phyloP scores from a whole-genome alignment of 2,113 vertebrate genomes.

The Semicossyphus pulcher region DNA sequence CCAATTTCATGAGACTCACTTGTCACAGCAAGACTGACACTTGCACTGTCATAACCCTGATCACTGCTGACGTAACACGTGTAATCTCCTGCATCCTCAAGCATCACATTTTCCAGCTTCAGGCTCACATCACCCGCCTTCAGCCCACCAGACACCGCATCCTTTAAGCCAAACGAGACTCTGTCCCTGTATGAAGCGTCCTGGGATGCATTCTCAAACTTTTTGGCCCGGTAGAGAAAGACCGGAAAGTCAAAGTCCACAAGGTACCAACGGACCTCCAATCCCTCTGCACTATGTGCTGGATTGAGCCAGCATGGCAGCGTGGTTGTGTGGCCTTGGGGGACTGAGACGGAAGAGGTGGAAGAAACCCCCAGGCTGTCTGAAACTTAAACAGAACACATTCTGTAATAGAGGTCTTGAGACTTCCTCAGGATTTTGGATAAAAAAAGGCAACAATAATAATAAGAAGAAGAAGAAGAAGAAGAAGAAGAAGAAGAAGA shows the following conservation, averaged over 20 bases:
- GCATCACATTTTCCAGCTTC: conserved; percentile 49
- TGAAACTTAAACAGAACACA: conserved; percentile 29
- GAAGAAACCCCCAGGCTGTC: conserved; percentile 25
- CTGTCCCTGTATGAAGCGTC: conserved; percentile 33
- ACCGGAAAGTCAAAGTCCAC: not conserved
- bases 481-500: too few relatives aligned
- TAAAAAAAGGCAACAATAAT: too few relatives aligned
- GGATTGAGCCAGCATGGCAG: conserved; percentile 75
- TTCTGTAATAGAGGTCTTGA: too few relatives aligned
- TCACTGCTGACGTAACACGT: conserved; percentile 71
- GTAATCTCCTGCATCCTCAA: conserved; percentile 58
- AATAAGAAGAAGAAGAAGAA: too few relatives aligned
- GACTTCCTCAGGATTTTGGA: too few relatives aligned
- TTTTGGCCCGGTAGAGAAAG: conserved; percentile 12
- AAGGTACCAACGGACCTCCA: conserved; percentile 75
- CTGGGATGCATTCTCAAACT: not conserved
- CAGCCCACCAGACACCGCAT: conserved; percentile 45
- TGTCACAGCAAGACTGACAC: conserved; percentile 44
- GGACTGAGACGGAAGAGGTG: not conserved
- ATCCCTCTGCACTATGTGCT: conserved; percentile 41
- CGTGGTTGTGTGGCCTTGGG: not conserved
- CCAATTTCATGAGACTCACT: conserved; percentile 56
- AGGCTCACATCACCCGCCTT: conserved; percentile 71
- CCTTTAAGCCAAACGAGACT: conserved; percentile 49
- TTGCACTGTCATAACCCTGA: not conserved